These are phyloP conservation scores for Leptarthrus brevirostris DNA, from an alignment of 2,888 invertebrate genomes.

Conservation along the genomic window DNA sequence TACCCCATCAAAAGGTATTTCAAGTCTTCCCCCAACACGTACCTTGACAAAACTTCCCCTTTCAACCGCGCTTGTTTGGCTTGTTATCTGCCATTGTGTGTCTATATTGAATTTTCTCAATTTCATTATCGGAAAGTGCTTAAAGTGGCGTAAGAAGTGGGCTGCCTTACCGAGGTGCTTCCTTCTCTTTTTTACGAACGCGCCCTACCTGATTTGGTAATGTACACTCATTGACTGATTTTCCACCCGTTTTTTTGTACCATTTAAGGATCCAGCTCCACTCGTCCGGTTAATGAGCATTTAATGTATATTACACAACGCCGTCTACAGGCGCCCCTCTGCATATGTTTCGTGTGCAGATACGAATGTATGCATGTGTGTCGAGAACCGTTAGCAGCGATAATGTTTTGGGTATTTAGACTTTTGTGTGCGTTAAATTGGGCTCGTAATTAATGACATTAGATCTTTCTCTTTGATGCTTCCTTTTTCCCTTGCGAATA, in stretches of 20 bases:
- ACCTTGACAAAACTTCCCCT: slow-evolving; percentile 4
- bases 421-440: slow-evolving; percentile 58
- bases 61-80: slow-evolving; percentile 3
- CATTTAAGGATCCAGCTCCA: slow-evolving; percentile 48
- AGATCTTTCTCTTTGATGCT: slow-evolving; percentile 47
- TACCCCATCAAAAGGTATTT: neutral
- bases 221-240: slow-evolving; percentile 41
- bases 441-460: slow-evolving; percentile 58
- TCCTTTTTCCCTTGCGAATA: slow-evolving; percentile 4
- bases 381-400: slow-evolving; percentile 21
- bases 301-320: slow-evolving; percentile 53
- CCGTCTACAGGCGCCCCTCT: slow-evolving; percentile 36
- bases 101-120: slow-evolving; percentile 54
- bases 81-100: slow-evolving; percentile 39
- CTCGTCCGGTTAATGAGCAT: slow-evolving; percentile 57
- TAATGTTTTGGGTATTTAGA: slow-evolving; percentile 38
- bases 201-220: slow-evolving; percentile 19
- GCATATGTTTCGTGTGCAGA: slow-evolving; percentile 6
- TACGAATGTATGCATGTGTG: slow-evolving; percentile 47
- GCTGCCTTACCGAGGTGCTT: neutral
- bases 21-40: neutral
- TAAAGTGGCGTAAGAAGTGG: neutral
- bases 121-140: slow-evolving; percentile 50
- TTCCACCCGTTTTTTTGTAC: slow-evolving; percentile 17
- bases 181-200: neutral